A percentile compares a stretch with the other conserved stretches of the same genome.
These are phyloP conservation scores for Camponotus fellah DNA, from an alignment of 2,888 invertebrate species.

Conservation along the genomic window DNA sequence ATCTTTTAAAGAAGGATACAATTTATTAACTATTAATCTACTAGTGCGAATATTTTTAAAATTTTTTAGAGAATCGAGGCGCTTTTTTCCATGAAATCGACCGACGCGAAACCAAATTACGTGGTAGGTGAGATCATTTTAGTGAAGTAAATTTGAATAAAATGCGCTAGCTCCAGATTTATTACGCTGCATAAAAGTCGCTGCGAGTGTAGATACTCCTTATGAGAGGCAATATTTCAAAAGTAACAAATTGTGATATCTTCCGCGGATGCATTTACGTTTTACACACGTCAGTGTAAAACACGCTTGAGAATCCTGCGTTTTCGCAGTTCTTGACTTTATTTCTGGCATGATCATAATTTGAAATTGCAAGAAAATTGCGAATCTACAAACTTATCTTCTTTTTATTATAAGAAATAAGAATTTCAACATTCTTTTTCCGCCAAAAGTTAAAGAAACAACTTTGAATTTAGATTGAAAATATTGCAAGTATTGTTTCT, in stretches of 20 bases:
- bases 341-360: conserved; percentile 2
- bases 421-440: background rate
- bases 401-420: background rate
- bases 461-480: conserved; percentile 30
- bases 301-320: conserved; percentile 8
- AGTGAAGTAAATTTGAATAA: conserved; percentile 49
- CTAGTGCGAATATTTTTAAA: background rate
- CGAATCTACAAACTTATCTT: background rate
- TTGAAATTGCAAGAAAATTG: conserved; percentile 24
- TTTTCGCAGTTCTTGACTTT: conserved; percentile 19
- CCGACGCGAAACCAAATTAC: conserved; percentile 24
- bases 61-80: conserved; percentile 32
- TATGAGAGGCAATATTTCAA: conserved; percentile 53
- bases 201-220: conserved; percentile 48
- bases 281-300: conserved; percentile 20
- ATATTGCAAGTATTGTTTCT: conserved; percentile 10
- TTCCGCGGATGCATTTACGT: conserved; percentile 38
- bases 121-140: conserved; percentile 45
- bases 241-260: conserved; percentile 55
- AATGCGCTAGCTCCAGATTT: conserved; percentile 47
- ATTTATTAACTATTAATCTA: conserved; percentile 2
- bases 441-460: conserved; percentile 9
- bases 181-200: conserved; percentile 48
- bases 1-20: background rate
- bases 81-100: background rate